Evolutionary conservation across 2,113 vertebrate species (phyloP), one percentile per base, ranked within the genome.

Genomic region (Urocynchramus pylzowi): DNA sequence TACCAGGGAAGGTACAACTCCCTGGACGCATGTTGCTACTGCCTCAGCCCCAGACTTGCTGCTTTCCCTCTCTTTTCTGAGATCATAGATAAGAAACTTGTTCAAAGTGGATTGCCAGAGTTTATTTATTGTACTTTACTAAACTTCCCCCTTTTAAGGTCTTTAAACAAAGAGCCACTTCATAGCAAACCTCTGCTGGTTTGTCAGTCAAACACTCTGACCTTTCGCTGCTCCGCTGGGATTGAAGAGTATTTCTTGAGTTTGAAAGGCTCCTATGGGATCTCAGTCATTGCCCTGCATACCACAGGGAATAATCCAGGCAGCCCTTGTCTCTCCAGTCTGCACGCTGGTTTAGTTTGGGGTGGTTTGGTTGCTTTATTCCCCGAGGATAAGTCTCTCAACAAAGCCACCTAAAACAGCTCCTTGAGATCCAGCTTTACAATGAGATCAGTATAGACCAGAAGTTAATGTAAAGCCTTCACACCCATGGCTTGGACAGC

Each of bases 141-240:
- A 76, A 88, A 53, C 31, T 77, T 84, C 50, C 47, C 45, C 37
- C 26, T 85, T 89, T 89, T 84, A 90, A 93, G 60, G 88, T 85
- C 68, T 65, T 94, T 56, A 89, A 90, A 94, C 90, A 92, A 93
- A 88, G 75, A 73, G 27, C 37, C 4, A 53, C 53, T 96, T 94
- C 63, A 74, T 24, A 83, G 63, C 14, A 74, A 84, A 77, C 23
- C 50, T 84, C 64, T 77, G 26, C 19, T 3, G 2, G 20, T 73
- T 93, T 37, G 24, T 92, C 45, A 73, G 63, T 80, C 67, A 73
- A 88, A 93, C 27, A 13, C 39, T 80, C n/a, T 50, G 77, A 84
- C 87, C 77, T 93, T 93, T 89, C 0, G 0, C 42, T 61, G 56
- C 47, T 95, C 47, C 27, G 56, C 33, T 59, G 59, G 70, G 50